Evolutionary conservation across 2,797 vertebrate genomes (phyloP).

Genomic region (Parauchenoglanis punctatus): DNA sequence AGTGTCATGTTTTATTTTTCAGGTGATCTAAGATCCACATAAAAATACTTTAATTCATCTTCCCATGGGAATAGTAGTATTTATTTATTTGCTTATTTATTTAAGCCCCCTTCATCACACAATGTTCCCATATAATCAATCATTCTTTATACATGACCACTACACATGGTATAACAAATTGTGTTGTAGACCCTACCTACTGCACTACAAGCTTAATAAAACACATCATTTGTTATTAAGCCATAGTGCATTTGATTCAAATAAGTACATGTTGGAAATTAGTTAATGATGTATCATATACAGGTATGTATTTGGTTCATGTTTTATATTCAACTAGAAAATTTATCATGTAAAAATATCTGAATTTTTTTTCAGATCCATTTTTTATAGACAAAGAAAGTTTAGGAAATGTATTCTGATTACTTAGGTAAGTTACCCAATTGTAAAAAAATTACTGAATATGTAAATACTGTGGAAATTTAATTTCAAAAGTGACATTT

Average conservation of each 20-base stretch:
- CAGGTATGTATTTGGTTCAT: background rate
- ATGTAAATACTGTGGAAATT: background rate
- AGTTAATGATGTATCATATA: background rate
- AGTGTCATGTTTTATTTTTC: background rate
- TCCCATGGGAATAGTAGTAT: background rate
- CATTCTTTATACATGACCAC: too few species aligned
- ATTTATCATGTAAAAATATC: background rate
- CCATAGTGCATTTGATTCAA: background rate
- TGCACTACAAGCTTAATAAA: background rate
- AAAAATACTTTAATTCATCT: background rate
- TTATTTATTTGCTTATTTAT: background rate
- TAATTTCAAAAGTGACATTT: background rate
- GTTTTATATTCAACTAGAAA: background rate
- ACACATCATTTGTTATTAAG: background rate
- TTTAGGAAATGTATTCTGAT: background rate
- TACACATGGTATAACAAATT: too few species aligned
- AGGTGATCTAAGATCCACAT: background rate
- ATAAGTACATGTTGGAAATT: background rate
- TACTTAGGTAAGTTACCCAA: background rate
- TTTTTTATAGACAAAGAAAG: background rate
- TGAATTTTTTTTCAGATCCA: background rate
- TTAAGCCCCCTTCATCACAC: too few species aligned
- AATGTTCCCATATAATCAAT: too few species aligned
- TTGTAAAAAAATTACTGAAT: background rate
- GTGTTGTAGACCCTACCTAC: background rate